Percentiles rank a stretch among this genome's conserved stretches.
Evolutionary conservation across 2,888 invertebrate species (phyloP).

Genomic region (Athripsodes cinereus): DNA sequence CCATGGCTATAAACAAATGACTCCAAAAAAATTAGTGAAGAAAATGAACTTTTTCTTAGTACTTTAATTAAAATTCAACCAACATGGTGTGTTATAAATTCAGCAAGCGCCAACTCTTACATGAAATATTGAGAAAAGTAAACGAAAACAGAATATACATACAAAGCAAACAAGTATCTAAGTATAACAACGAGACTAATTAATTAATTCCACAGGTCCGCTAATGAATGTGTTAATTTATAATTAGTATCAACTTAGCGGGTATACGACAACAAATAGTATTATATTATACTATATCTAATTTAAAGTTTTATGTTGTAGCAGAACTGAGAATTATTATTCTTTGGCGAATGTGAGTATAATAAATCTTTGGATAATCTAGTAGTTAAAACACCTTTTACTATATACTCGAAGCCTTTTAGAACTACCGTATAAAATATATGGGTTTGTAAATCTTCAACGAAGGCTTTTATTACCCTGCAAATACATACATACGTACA

Average conservation of each 20-base stretch:
- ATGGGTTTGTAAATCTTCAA: constrained; percentile 4
- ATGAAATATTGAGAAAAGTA: no score
- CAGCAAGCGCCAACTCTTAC: no score
- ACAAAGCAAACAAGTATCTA: no score
- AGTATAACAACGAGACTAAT: neutral
- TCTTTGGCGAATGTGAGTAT: neutral
- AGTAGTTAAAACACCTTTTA: constrained; percentile 6
- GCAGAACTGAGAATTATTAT: no score
- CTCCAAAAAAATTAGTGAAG: no score
- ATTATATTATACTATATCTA: neutral
- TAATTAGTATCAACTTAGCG: neutral
- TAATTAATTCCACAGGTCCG: neutral
- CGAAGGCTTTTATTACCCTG: neutral
- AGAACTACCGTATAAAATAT: neutral
- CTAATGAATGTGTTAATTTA: neutral
- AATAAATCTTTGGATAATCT: constrained; percentile 8
- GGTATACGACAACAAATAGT: neutral
- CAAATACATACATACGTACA: neutral
- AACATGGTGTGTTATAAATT: no score
- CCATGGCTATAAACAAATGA: no score
- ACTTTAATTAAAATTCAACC: no score
- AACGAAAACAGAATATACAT: no score
- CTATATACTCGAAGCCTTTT: neutral
- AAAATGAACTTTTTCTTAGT: no score
- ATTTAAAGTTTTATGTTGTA: constrained; percentile 2